phyloP scores from a whole-genome alignment of 2,113 vertebrate species.

The Trochalopteron elliotii region DNA sequence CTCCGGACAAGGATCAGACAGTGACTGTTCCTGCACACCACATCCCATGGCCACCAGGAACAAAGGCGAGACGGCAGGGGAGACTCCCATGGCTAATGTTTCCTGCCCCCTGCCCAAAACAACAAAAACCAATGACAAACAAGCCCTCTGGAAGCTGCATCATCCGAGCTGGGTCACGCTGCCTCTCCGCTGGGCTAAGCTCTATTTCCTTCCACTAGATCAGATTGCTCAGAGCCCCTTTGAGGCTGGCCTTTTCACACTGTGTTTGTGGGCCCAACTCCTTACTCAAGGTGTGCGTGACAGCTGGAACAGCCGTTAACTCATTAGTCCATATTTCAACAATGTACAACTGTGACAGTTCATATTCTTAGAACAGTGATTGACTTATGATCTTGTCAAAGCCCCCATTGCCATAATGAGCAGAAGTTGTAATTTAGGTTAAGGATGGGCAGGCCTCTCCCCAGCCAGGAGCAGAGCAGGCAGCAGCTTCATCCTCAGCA shows the following conservation, averaged over 20 bases:
- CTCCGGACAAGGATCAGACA: neutral
- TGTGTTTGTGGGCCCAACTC: neutral
- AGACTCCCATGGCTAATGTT: accelerated
- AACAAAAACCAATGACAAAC: neutral
- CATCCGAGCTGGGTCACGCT: accelerated
- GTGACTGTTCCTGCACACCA: neutral
- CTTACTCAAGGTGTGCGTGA: neutral
- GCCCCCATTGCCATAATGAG: neutral
- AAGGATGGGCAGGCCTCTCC: neutral
- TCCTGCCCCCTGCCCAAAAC: neutral
- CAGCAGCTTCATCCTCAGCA: accelerated
- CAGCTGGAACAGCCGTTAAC: neutral
- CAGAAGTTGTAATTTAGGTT: neutral
- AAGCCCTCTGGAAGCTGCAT: neutral
- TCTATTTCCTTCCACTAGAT: neutral
- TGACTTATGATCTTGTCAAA: neutral
- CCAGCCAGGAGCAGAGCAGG: neutral
- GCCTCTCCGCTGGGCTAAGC: neutral
- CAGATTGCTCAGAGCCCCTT: neutral
- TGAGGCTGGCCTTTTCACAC: neutral
- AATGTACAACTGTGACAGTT: neutral
- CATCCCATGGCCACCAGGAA: accelerated
- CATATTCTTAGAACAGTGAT: neutral
- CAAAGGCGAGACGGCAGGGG: accelerated
- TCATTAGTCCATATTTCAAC: neutral